Base-by-base conservation (phyloP, 2,113 vertebrate genomes). In the Pungitius pungitius region DNA sequence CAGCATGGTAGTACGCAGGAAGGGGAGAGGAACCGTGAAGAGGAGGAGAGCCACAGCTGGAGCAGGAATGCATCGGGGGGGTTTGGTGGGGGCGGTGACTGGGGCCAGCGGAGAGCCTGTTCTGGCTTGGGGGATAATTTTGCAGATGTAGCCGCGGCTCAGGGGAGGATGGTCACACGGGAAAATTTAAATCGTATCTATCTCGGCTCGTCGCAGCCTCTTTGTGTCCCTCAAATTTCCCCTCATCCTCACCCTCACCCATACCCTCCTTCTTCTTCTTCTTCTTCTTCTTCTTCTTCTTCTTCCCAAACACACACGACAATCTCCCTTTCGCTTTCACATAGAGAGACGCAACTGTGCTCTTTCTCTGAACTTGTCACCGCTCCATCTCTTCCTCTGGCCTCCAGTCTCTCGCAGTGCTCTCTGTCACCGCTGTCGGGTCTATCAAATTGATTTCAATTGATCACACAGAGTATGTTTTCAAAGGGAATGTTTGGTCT, bases 31-130 rank as follows among this genome's bases (percentile, higher is more conserved):
- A 88, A 73, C 67, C 64, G 51, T n/a, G n/a, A 4, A 24, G n/a
- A 52, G 8, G 85, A 83, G 86, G 90, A 86, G 86, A 89, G 85
- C 79, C 88, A 87, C 93, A 94, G 93, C 92, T 93, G 93, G 91
- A 84, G 87, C 75, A 90, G 90, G 91, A 94, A 93, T 93, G 92
- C 87, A 85, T 51, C 40, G 71, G 87, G 85, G 87, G 75, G 87
- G 86, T 70, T 85, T 68, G 66, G 69, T 82, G 83, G 88, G 80
- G 89, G 87, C 49, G 76, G 84, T 61, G 75, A 86, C 81, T 65
- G 78, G 62, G 78, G 87, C 85, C 79, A 87, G 80, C 68, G 42
- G 59, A 66, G 75, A 82, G 74, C 78, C 88, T 54, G 47, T 35
- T 56, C 83, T 87, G 89, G 90, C 88, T 86, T 87, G 81, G 77